phyloP scores from a whole-genome alignment of 2,113 vertebrate genomes.

The Cricetomys ansorgei region DNA sequence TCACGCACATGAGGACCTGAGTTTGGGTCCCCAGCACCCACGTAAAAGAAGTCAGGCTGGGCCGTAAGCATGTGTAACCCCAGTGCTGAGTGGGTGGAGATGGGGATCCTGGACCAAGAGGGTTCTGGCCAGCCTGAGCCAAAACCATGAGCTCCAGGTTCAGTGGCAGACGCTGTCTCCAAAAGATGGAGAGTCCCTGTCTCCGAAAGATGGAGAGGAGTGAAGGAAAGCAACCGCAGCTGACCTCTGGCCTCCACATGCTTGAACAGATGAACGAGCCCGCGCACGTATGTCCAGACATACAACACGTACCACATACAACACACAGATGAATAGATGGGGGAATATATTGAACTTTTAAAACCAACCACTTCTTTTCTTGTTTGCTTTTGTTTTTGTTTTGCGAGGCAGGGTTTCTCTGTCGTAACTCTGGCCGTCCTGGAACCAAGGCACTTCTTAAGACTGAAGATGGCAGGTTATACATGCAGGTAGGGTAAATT shows the following conservation, averaged over 20 bases:
- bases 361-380: no score
- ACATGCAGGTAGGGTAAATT: not conserved
- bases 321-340: not conserved
- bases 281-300: not conserved
- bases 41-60: not conserved
- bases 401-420: no score
- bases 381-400: no score
- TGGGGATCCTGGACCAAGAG: not conserved
- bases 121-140: not conserved
- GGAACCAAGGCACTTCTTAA: not conserved
- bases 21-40: not conserved
- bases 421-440: no score
- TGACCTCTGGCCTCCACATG: not conserved
- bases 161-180: not conserved
- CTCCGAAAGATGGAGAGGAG: not conserved
- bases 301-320: no score
- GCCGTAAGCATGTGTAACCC: no score
- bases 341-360: not conserved
- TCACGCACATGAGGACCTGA: no score
- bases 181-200: not conserved
- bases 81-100: not conserved
- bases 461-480: not conserved
- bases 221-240: not conserved
- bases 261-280: not conserved
- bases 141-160: no score